A percentile compares a stretch with the other conserved stretches of the same genome.
Conservation (phyloP, 2,113 vertebrate genomes). For the Takifugu bimaculatus region DNA sequence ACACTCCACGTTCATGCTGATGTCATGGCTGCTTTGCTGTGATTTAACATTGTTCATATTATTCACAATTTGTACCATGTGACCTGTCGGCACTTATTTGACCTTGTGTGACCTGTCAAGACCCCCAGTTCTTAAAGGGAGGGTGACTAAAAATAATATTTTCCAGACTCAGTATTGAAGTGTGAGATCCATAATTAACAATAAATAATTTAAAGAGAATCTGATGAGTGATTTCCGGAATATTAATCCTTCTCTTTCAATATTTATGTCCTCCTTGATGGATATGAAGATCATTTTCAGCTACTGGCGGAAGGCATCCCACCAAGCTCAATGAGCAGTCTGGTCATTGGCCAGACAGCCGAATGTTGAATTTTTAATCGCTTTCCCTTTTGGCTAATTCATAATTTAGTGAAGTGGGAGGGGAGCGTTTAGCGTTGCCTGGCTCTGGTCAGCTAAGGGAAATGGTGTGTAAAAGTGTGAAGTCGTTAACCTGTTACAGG, state of each 20-base stretch:
- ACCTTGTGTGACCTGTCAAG: neutral
- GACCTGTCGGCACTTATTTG: conserved; percentile 58
- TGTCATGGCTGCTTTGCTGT: conserved; percentile 61
- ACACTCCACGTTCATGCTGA: conserved; percentile 61
- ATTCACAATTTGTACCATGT: conserved; percentile 67
- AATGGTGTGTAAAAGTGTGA: conserved; percentile 75
- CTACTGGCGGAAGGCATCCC: conserved; percentile 50
- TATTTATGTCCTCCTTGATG: conserved; percentile 68
- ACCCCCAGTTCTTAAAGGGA: neutral
- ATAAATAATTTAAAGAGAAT: neutral
- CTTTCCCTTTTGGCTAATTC: conserved; percentile 68
- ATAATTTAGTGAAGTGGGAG: conserved; percentile 74
- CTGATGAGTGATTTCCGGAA: conserved; percentile 49
- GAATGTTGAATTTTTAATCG: conserved; percentile 71
- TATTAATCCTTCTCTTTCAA: conserved; percentile 67
- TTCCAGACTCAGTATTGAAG: neutral
- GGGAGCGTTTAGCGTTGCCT: conserved; percentile 63
- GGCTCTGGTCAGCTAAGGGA: conserved; percentile 65
- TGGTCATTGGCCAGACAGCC: conserved; percentile 46
- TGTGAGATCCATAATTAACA: too few relatives aligned
- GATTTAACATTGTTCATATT: conserved; percentile 68
- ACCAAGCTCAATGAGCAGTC: conserved; percentile 23
- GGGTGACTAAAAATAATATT: neutral
- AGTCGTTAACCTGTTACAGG: conserved; percentile 74
- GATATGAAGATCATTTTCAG: conserved; percentile 52